Percentiles rank a stretch among this genome's conserved stretches.
phyloP scores from a whole-genome alignment of 2,797 vertebrate genomes.

The Percopsis omiscomaycus region DNA sequence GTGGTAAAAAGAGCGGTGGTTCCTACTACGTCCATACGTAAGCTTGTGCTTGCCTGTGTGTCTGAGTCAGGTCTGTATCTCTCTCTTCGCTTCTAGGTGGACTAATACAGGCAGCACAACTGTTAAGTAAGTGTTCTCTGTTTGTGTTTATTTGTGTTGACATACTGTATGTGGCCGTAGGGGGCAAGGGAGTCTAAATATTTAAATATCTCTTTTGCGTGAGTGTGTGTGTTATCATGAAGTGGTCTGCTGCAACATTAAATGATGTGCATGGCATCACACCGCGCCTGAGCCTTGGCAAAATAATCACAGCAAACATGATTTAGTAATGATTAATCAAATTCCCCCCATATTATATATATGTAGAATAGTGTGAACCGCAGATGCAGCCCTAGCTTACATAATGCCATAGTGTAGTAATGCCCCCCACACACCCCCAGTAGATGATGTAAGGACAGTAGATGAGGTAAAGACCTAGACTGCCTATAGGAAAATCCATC shows the following conservation, averaged over 20 bases:
- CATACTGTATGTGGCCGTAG: not conserved
- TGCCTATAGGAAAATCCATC: too few relatives aligned
- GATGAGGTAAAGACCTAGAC: too few relatives aligned
- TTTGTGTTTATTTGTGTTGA: slow-evolving; percentile 29
- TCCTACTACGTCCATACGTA: slow-evolving; percentile 33
- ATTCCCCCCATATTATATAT: slow-evolving; percentile 1
- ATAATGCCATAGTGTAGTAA: too few relatives aligned
- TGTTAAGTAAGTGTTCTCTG: slow-evolving; percentile 68
- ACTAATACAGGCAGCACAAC: slow-evolving; percentile 64
- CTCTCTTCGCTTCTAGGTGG: slow-evolving; percentile 63
- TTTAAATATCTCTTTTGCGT: not conserved
- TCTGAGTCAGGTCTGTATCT: slow-evolving; percentile 46
- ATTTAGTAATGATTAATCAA: slow-evolving; percentile 29
- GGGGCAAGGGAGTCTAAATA: not conserved
- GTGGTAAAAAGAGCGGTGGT: slow-evolving; percentile 12
- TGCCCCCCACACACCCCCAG: too few relatives aligned
- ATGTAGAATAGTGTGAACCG: too few relatives aligned
- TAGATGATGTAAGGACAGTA: too few relatives aligned
- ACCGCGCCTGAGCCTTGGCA: slow-evolving; percentile 36
- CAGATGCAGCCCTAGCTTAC: too few relatives aligned
- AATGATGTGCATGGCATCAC: slow-evolving; percentile 60
- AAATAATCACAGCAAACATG: slow-evolving; percentile 26
- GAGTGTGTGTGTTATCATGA: slow-evolving; percentile 4
- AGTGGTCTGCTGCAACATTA: not conserved
- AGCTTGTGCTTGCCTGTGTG: slow-evolving; percentile 52